A percentile compares a stretch with the other conserved stretches of the same genome.
Conservation (phyloP, 2,113 vertebrate genomes). For the Antidorcas marsupialis region DNA sequence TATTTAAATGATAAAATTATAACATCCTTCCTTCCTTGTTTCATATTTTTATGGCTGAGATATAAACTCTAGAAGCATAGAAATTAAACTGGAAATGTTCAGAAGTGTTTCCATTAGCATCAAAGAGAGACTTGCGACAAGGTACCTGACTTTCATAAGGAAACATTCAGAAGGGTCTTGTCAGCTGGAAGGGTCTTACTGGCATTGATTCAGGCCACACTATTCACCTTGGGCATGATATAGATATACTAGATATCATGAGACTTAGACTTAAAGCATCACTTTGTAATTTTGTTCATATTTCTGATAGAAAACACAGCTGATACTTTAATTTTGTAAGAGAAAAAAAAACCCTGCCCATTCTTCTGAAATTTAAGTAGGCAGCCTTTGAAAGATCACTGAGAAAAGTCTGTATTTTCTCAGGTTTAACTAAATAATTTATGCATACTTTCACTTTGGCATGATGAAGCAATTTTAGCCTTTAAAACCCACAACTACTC, state of each 20-base stretch:
- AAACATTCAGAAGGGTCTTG: not conserved
- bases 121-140: not conserved
- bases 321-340: conserved; percentile 79
- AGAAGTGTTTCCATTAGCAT: conserved; percentile 30
- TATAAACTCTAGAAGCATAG: conserved; percentile 50
- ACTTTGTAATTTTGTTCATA: conserved; percentile 72
- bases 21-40: not conserved
- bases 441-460: conserved; percentile 95
- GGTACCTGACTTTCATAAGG: conserved; percentile 67
- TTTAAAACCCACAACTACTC: conserved; percentile 91
- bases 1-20: conserved; percentile 11
- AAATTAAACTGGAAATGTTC: conserved; percentile 37
- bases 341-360: conserved; percentile 73
- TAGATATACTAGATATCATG: conserved; percentile 31
- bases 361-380: conserved; percentile 89
- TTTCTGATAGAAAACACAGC: conserved; percentile 71
- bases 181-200: conserved; percentile 44
- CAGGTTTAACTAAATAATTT: conserved; percentile 96
- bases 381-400: conserved; percentile 85
- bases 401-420: conserved; percentile 90
- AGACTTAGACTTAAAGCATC: not conserved
- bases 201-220: conserved; percentile 58
- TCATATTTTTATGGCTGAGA: conserved; percentile 56
- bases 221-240: conserved; percentile 64
- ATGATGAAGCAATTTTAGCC: conserved; percentile 98